Evolutionary conservation across 1,140 invertebrate genomes (phyloP), one percentile per base, ranked within the genome.

Genomic region (Apis florea): DNA sequence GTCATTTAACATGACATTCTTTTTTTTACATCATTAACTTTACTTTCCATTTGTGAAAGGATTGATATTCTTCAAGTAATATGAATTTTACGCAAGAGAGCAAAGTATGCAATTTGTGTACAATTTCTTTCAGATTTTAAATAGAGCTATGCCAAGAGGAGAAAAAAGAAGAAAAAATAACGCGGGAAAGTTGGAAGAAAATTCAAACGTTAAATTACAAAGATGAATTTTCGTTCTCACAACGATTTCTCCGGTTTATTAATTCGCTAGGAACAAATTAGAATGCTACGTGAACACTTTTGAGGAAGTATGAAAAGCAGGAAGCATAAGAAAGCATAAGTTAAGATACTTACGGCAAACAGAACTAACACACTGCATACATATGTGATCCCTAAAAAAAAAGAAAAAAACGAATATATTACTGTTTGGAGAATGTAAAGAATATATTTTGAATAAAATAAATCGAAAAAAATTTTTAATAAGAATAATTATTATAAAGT

Each of bases 341-440:
- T 17, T 79, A 11, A 40, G 21, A 15, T 40, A 90, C 90, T 91
- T 87, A 91, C 90, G 31, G 76, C 74, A 26, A 91, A 78, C 69
- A 86, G 51, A 67, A 75, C 79, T 70, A 84, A 56, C 73, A 90
- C 58, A 71, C 77, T 76, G 56, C 67, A 70, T 40, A 83, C 61
- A 64, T 89, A 85, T 64, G 67, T 79, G 78, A 82, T 73, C 47
- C 86, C 90, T 91, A 86, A 47, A 87, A 90, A 40, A 78, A 72
- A 17, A 63, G 74, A 40, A 24, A 15, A 59, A 19, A 0, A 58
- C n/a, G 56, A 58, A 21, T 19, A 19, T 21, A 56, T 21, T 64
- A 13, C 17, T 19, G 10, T 40, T 54, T 21, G 53, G 40, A 53
- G 78, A 75, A 24, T n/a, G 26, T 40, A 3, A 54, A 59, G 66